Conservation (phyloP, 1,140 invertebrate species). For the Coelopa frigida region DNA sequence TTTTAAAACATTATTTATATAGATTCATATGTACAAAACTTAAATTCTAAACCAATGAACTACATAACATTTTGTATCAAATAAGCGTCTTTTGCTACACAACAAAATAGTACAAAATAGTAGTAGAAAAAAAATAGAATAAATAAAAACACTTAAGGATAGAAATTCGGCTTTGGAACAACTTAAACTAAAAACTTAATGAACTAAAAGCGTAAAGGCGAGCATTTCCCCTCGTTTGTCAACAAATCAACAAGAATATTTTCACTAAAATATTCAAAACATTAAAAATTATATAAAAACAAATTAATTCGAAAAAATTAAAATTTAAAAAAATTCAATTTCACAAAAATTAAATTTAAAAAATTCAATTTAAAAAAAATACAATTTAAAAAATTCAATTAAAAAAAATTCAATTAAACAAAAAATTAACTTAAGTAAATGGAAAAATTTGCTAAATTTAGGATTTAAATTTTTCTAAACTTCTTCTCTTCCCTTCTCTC, state of each 20-base stretch:
- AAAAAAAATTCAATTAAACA: not conserved
- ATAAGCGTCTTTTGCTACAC: not conserved
- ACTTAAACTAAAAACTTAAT: slow-evolving; percentile 17
- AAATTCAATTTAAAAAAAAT: not conserved
- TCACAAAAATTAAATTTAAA: not conserved
- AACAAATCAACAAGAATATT: slow-evolving; percentile 20
- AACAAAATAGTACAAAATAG: slow-evolving; percentile 3
- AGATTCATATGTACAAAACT: slow-evolving; percentile 26
- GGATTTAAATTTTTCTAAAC: no score
- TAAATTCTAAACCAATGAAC: slow-evolving; percentile 23
- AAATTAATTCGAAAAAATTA: slow-evolving; percentile 4
- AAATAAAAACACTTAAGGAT: not conserved
- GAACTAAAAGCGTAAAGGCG: slow-evolving; percentile 42
- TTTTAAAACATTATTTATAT: slow-evolving; percentile 19
- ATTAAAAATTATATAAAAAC: slow-evolving; percentile 5
- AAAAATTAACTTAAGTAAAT: no score
- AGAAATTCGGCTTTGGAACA: slow-evolving; percentile 6
- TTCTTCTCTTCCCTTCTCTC: slow-evolving; percentile 10
- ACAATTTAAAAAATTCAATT: not conserved
- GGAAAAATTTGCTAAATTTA: no score
- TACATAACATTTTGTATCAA: slow-evolving; percentile 28
- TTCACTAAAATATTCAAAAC: not conserved
- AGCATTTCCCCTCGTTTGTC: slow-evolving; percentile 44
- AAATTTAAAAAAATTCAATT: not conserved
- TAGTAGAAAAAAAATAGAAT: slow-evolving; percentile 4